Percentiles rank a stretch among this genome's conserved stretches.
Conservation (phyloP, 1,140 invertebrate species). For the Whitmania pigra region DNA sequence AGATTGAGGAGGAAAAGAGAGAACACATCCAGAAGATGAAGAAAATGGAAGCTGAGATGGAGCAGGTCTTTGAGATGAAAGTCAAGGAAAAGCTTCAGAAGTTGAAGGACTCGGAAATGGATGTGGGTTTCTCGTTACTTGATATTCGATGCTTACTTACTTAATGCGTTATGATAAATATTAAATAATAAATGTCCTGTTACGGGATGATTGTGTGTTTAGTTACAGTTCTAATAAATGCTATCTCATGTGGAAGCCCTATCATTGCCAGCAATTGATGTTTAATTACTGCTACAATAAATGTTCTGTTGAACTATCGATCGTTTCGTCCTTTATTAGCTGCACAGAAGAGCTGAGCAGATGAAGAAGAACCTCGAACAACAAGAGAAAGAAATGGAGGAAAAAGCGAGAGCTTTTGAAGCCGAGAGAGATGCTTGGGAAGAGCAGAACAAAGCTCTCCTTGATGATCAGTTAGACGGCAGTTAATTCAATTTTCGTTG, state of each 20-base stretch:
- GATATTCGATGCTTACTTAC: no score
- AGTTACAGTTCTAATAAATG: no score
- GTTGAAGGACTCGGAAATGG: constrained; percentile 46
- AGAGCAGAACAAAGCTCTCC: constrained; percentile 46
- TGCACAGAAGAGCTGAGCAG: constrained; percentile 42
- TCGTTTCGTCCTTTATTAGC: constrained; percentile 25
- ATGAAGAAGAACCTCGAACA: constrained; percentile 47
- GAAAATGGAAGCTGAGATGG: constrained; percentile 44
- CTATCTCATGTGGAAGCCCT: no score
- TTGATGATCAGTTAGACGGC: constrained; percentile 8
- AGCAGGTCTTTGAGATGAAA: constrained; percentile 81
- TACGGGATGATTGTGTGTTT: no score
- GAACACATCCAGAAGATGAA: constrained; percentile 83
- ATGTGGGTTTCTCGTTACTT: constrained; percentile 54
- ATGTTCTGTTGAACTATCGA: no score
- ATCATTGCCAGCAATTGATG: no score
- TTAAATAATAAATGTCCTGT: no score
- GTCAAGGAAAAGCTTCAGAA: constrained; percentile 50
- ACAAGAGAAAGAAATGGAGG: constrained; percentile 77
- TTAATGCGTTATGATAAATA: no score
- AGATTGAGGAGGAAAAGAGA: constrained; percentile 92
- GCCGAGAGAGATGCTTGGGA: constrained; percentile 79
- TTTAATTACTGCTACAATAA: no score
- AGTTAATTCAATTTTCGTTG: no score
- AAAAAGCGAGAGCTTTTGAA: constrained; percentile 69